Evolutionary conservation across 2,888 invertebrate genomes (phyloP).

Genomic region (Chironomus tentans): DNA sequence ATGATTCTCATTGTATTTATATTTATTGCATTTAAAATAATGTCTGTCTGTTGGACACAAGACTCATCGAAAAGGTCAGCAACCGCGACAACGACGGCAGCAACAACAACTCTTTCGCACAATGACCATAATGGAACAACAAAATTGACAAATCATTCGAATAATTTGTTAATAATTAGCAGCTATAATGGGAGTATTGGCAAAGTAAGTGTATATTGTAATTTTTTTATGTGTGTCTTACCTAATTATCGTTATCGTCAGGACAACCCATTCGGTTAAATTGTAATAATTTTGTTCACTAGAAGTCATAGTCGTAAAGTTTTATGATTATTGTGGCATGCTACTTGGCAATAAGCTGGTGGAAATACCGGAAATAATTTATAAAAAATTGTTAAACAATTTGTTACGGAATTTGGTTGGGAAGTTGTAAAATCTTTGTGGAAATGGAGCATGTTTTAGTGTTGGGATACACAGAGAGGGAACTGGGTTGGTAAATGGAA

Average conservation of each 20-base stretch:
- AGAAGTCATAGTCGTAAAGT: background rate
- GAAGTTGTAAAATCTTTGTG: background rate
- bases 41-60: constrained; percentile 16
- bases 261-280: too few relatives aligned
- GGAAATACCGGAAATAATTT: too few relatives aligned
- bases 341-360: background rate
- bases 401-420: too few relatives aligned
- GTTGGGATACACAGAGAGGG: too few relatives aligned
- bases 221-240: background rate
- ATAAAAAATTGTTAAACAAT: too few relatives aligned
- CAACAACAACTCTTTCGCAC: background rate
- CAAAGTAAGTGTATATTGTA: background rate
- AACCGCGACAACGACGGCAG: background rate
- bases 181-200: constrained; percentile 11
- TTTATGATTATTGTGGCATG: background rate
- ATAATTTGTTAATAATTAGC: constrained; percentile 27
- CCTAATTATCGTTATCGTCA: too few relatives aligned
- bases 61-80: background rate
- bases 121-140: constrained; percentile 18
- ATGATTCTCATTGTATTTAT: constrained; percentile 20
- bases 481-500: too few relatives aligned
- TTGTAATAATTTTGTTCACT: too few relatives aligned
- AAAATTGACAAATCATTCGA: constrained; percentile 26
- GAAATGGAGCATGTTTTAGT: too few relatives aligned
- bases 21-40: constrained; percentile 23